Base-by-base conservation (phyloP, 1,140 invertebrate genomes). In the Drosophila repleta region DNA sequence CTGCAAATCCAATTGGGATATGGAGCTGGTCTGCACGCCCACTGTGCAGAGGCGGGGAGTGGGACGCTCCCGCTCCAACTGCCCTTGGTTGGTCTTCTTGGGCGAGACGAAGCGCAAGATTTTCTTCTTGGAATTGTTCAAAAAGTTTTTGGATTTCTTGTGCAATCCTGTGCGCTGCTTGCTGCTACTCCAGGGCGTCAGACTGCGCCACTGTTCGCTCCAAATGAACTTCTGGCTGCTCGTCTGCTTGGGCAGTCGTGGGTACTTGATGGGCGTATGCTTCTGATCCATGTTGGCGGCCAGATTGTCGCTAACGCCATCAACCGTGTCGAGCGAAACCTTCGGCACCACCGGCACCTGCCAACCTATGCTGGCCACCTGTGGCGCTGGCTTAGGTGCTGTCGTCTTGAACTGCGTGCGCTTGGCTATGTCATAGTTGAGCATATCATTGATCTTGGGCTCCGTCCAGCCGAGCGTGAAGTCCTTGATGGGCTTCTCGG, bases 21-120 rank as follows among this genome's bases (percentile, higher is more conserved):
- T 41, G 0, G 81, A 84, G 2, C 90, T 91, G 52, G 90, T 91
- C 55, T 91, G 90, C 11, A 91, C 76, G 7, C 87, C 90, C 26
- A 91, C 73, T 1, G 80, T 88, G 43, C 88, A 87, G 0, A 79
- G 43, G 6, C 48, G 57, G 0, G 78, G 67, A 0, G 72, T 32
- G n/a, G 51, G 39, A 3, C 48, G 66, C 60, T 62, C 15, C 3
- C 10, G 20, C 0, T 37, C 52, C 6, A 48, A 39, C 39, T 48
- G 13, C 37, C 43, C 32, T 17, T 76, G 72, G 65, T 88, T 88
- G 0, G 51, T 52, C 45, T 91, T 91, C 61, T 91, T 91, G 0
- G 90, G 90, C 5, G 90, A 89, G 5, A 91, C 90, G 45, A 91
- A 83, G 4, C 90, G 74, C 7, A 91, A 48, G 24, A 91, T 90